Evolutionary conservation across 2,797 vertebrate genomes (phyloP).

Genomic region (Lycodopsis pacificus): DNA sequence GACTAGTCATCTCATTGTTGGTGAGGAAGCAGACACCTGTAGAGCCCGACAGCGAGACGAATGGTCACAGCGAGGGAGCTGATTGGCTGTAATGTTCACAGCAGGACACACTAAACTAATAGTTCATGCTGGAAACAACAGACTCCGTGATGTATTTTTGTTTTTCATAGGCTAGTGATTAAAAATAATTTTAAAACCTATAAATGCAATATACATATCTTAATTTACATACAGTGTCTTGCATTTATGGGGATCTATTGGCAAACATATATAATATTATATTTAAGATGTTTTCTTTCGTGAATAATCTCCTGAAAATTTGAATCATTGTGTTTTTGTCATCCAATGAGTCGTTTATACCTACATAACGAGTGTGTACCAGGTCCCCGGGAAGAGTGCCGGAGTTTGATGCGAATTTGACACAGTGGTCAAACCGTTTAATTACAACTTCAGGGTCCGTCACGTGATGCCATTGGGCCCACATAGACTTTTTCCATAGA

Average conservation of each 20-base stretch:
- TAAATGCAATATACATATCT: not conserved
- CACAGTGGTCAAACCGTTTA: not conserved
- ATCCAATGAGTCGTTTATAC: not conserved
- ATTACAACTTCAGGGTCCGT: not conserved
- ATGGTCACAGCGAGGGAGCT: not conserved
- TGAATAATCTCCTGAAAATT: not conserved
- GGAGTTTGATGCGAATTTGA: not conserved
- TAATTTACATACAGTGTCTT: not conserved
- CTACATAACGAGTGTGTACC: not conserved
- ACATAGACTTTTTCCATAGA: not conserved
- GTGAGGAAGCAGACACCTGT: not conserved
- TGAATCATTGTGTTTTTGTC: not conserved
- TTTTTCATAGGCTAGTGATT: not conserved
- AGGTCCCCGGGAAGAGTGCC: too few species aligned
- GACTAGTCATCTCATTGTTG: not conserved
- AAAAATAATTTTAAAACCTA: not conserved
- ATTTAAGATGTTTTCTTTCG: not conserved
- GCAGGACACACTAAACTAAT: too few species aligned
- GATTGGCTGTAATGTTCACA: conserved; percentile 1
- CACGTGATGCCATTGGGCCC: not conserved
- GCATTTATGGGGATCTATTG: not conserved
- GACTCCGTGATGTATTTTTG: not conserved
- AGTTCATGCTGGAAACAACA: too few species aligned
- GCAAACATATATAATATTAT: not conserved
- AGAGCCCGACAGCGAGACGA: not conserved